Evolutionary conservation across 2,797 vertebrate genomes (phyloP), one percentile per base, ranked within the genome.

Genomic region (Staurois parvus): DNA sequence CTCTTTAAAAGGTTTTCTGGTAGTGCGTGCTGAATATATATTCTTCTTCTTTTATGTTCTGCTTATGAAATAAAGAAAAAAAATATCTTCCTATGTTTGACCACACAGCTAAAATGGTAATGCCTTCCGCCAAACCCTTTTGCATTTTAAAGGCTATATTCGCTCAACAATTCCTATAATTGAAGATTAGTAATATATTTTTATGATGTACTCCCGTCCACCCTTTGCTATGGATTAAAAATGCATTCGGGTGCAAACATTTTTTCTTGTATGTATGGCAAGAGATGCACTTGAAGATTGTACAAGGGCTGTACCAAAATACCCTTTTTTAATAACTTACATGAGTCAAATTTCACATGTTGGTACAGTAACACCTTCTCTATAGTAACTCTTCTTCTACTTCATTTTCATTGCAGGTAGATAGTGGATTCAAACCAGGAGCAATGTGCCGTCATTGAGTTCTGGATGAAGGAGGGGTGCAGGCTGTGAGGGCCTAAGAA

Each of bases 1-100:
- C 78, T 74, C 87, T 88, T n/a, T 86, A 62, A 87, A 84, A 77
- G 85, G 74, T 52, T 83, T 86, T 52, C 85, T 78, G 80, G 83
- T 83, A 72, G 52, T 74, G 56, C 28, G 37, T 26, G 74, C 68
- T 6, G 75, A 83, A 86, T 86, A 83, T 83, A 83, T 83, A 83
- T 78, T 67, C 79, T 68, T 73, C 66, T 78, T 74, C 80, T 83
- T 86, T 86, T 86, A 83, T 86, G 69, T 86, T 78, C 75, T 77
- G 37, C 80, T 17, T 78, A 70, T 59, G 75, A 78, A 45, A 45
- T 45, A 45, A 45, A 45, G 13, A 15, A 45, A 45, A 45, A 86
- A 86, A 86, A 86, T 85, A 81, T 81, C 72, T 85, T 76, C 72
- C 73, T 85, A 45, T 62, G 68, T 85, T 76, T 45, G 45, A 73